Base-by-base conservation (phyloP, 2,888 invertebrate genomes). In the Lamellibrachia satsuma region DNA sequence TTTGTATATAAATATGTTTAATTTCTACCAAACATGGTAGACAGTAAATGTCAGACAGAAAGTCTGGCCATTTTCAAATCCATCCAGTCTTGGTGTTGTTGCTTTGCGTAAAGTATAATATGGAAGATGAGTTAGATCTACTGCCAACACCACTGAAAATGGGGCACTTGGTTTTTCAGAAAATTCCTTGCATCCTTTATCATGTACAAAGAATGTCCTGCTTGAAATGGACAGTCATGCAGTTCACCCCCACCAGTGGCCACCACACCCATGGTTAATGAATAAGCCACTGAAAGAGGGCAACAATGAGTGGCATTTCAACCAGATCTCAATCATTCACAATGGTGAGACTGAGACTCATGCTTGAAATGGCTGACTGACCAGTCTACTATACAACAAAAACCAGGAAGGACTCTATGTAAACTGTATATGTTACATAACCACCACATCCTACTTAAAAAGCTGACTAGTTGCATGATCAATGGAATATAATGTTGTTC, bases 221-320 rank as follows among this genome's bases (percentile, higher is more conserved):
- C 15, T 22, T 22, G 75, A 75, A 22, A 75, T 75, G 75, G 75
- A 75, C 15, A 75, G 22, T 22, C 75, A 22, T 75, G 75, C 75
- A 3, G 75, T 22, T 11, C 7, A n/a, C 75, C 11, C 75, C 11
- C 15, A 75, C n/a, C n/a, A n/a, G n/a, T n/a, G n/a, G n/a, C n/a
- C n/a, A n/a, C 75, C 75, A 75, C 75, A 75, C 75, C 75, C 75
- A 75, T 22, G 75, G 75, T 75, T 75, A 75, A 22, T 75, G 75
- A 75, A 75, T 75, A 22, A n/a, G 75, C 55, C 75, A 22, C 22
- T 75, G 75, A 75, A 75, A 75, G 75, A 15, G 75, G n/a, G 22
- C 22, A 75, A 15, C 22, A n/a, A 4, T 75, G 75, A 75, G 22
- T 75, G 22, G 75, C 75, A 22, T 75, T 75, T 75, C n/a, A 75